Base-by-base conservation (phyloP, 2,797 vertebrate species). In the Neosilurus hyrtlii region DNA sequence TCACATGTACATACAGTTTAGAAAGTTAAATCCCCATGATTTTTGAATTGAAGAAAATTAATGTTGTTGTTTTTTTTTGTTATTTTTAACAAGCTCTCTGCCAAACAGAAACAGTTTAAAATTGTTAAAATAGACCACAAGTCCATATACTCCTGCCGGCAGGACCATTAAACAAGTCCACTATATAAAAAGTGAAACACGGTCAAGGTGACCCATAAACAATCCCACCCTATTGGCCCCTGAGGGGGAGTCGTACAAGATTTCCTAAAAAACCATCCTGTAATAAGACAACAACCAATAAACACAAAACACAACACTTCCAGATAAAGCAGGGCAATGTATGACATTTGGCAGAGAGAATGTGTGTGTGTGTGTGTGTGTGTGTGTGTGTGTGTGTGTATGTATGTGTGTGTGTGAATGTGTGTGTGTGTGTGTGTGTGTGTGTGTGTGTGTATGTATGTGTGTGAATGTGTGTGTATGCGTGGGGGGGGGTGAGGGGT, bases 381-480 rank as follows among this genome's bases (percentile, higher is more conserved):
- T 43, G 37, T 68, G 63, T 66, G 65, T 67, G 65, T 52, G 51
- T 52, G 51, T 52, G 51, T 52, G n/a, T n/a, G n/a, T n/a, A n/a
- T n/a, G n/a, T n/a, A n/a, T n/a, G n/a, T n/a, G n/a, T n/a, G n/a
- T n/a, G n/a, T n/a, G n/a, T n/a, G n/a, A n/a, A n/a, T n/a, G n/a
- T 68, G 18, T 43, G 35, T 22, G 66, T 68, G 66, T 68, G 67
- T 68, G 67, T n/a, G 66, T 68, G 66, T 49, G 37, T 49, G 67
- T 43, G 67, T 22, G 43, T 12, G 4, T 22, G 67, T 67, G 7
- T 35, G 65, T 37, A 16, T 37, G 18, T n/a, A n/a, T n/a, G n/a
- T n/a, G n/a, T n/a, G n/a, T n/a, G n/a, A n/a, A n/a, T n/a, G n/a
- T n/a, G n/a, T n/a, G n/a, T n/a, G n/a, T n/a, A n/a, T n/a, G n/a